A percentile compares a stretch with the other conserved stretches of the same genome.
Conservation (phyloP, 2,113 vertebrate species). For the Tonatia bakeri region DNA sequence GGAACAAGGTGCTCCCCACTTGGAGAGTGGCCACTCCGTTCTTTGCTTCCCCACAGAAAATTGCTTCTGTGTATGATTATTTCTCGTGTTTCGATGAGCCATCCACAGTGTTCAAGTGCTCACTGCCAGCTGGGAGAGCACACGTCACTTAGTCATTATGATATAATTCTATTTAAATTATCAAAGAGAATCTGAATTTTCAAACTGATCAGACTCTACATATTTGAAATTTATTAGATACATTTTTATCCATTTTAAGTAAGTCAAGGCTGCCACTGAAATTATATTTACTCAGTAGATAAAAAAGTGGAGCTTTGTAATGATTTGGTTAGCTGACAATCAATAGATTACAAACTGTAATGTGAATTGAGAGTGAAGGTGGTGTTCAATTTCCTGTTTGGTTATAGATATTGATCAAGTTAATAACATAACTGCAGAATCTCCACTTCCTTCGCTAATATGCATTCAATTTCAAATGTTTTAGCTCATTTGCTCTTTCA, state of each 20-base stretch:
- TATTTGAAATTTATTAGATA: background rate
- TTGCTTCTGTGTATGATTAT: no score
- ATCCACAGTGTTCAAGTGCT: no score
- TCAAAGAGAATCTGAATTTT: background rate
- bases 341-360: constrained; percentile 33
- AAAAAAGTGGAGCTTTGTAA: background rate
- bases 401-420: constrained; percentile 46
- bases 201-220: background rate
- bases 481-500: constrained; percentile 11
- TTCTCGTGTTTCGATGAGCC: no score
- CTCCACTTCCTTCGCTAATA: background rate
- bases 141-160: no score
- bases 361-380: background rate
- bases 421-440: constrained; percentile 22
- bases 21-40: no score
- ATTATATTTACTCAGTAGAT: background rate
- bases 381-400: constrained; percentile 9
- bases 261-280: background rate
- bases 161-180: background rate
- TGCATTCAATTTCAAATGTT: background rate
- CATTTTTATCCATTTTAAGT: background rate
- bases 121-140: no score
- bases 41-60: no score
- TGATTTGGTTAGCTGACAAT: constrained; percentile 34
- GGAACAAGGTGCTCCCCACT: no score